Evolutionary conservation across 2,113 vertebrate species (phyloP), one percentile per base, ranked within the genome.

Genomic region (Tragelaphus imberbis): DNA sequence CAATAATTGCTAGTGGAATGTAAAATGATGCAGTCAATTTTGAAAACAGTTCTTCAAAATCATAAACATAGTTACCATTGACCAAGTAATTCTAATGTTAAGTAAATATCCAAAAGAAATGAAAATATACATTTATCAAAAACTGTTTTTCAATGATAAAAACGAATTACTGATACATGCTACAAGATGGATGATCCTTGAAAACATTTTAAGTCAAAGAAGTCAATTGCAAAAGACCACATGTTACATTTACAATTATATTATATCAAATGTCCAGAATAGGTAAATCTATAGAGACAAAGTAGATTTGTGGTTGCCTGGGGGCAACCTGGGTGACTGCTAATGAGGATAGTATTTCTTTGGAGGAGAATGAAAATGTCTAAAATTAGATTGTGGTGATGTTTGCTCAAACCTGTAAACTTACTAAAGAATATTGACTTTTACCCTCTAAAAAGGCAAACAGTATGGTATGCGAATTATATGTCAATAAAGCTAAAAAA

Each of bases 21-120:
- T 89, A 53, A 89, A 95, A 89, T 14, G 65, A 6, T 87, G 17
- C 16, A 88, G 36, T 36, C 16, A 6, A 47, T 71, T 91, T 87
- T 15, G 36, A 58, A 93, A 84, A 87, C 85, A 92, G 17, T 63
- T 92, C 44, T 93, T 94, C 88, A 85, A 94, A 95, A 81, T 96
- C 47, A 81, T 40, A 91, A 90, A 91, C 36, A 58, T 9, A 59
- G 28, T 95, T 96, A 91, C 11, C 56, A 23, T 47, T 47, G 65
- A 88, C 15, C 75, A 17, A 68, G 10, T 80, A 91, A 81, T 56
- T 94, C 53, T 85, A 75, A 51, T 81, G 59, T 77, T 36, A 79
- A 44, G 16, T 77, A 63, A 71, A 59, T 17, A 68, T 10, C 44
- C n/a, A 93, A 80, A 30, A 71, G 65, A 94, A 71, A 81, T 61